Base-by-base conservation (phyloP, 2,888 invertebrate species). In the Stenurella melanura region DNA sequence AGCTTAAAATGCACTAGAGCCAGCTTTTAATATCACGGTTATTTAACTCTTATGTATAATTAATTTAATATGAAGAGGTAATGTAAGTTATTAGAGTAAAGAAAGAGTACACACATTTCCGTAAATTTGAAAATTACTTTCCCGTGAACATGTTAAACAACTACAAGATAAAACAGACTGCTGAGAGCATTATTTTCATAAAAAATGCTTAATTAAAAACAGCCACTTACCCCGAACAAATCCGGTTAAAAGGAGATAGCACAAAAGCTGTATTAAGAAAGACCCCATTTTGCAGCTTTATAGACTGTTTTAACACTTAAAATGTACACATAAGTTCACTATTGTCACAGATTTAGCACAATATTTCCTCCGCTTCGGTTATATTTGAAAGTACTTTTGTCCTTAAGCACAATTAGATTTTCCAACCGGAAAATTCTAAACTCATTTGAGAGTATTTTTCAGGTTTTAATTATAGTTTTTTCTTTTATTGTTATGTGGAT, bases 211-310 rank as follows among this genome's bases (percentile, higher is more conserved):
- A 70, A 70, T 58, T 58, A 58, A 69, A 70, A 18, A 57, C 18
- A 72, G 10, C 34, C 18, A 81, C 83, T 82, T 74, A 84, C 84
- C 84, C 71, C 78, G 75, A 73, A 82, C 76, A 77, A 83, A 68
- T 73, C 78, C 82, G 30, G 78, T 78, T 38, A 82, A 56, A 15
- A 84, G 77, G 60, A 84, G 79, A 76, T 78, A 81, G 78, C 78
- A 81, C 72, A 81, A 77, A 74, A 81, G 79, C 74, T 81, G 82
- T 72, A 80, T 79, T 76, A 82, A 83, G 77, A 81, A 81, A 75
- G 75, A 76, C 78, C 76, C 79, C 84, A 84, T 84, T 77, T 80
- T 81, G 75, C 76, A 64, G 69, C 74, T 76, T 70, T 63, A 60
- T 73, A 57, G 64, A 61, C 76, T 72, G 63, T 74, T 71, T 72